phyloP scores from a whole-genome alignment of 2,888 invertebrate species.

The Therioaphis trifolii region DNA sequence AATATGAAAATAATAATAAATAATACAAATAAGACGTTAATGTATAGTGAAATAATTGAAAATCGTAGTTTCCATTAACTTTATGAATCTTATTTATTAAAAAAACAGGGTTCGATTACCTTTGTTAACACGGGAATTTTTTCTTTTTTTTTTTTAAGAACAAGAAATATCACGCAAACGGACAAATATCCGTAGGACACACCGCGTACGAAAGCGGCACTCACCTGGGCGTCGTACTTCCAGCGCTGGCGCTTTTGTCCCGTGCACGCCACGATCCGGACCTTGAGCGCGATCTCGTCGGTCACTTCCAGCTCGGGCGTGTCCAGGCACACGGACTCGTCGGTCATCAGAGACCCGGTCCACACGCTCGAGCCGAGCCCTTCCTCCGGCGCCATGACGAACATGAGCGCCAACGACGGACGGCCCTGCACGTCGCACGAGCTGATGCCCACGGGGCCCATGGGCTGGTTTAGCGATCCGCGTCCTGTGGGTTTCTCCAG shows the following conservation, averaged over 20 bases:
- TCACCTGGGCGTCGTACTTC: conserved; percentile 73
- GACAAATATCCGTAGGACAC: too few species aligned
- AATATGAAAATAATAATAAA: too few species aligned
- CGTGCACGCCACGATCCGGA: conserved; percentile 80
- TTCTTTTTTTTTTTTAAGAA: too few species aligned
- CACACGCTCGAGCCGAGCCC: conserved; percentile 65
- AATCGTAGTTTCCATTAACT: too few species aligned
- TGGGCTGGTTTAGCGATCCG: conserved; percentile 75
- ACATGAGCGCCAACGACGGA: conserved; percentile 76
- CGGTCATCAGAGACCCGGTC: conserved; percentile 70
- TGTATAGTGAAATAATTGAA: too few species aligned
- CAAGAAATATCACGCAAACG: too few species aligned
- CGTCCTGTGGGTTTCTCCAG: conserved; percentile 76
- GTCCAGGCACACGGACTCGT: conserved; percentile 88
- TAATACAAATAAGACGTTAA: too few species aligned
- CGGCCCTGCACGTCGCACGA: conserved; percentile 73
- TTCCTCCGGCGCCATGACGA: conserved; percentile 72
- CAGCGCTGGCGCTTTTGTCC: conserved; percentile 78
- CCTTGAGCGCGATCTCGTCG: conserved; percentile 72
- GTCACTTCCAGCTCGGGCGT: conserved; percentile 73
- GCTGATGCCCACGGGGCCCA: conserved; percentile 78
- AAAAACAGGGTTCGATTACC: too few species aligned
- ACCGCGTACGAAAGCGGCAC: too few species aligned
- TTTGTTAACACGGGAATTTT: too few species aligned
- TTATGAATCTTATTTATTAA: too few species aligned